Base-by-base conservation (phyloP, 2,113 vertebrate genomes). In the Candoia aspera region DNA sequence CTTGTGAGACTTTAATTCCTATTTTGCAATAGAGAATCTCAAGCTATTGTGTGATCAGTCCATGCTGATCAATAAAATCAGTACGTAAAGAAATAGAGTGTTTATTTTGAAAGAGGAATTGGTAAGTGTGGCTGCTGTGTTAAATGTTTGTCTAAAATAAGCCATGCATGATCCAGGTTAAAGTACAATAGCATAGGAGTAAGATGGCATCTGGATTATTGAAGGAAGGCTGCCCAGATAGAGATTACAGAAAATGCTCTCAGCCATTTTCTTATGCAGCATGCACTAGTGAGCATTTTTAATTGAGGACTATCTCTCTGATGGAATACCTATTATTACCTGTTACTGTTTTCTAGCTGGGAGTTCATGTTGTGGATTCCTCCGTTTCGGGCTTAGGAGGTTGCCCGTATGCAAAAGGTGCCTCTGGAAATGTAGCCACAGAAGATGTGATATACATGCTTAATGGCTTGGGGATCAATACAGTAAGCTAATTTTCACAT, bases 381-480 rank as follows among this genome's bases (percentile, higher is more conserved):
- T 98, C 99, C 5, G 99, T 99, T 60, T 98, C 99, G 3, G 99
- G 99, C 88, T 97, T 99, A 94, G 99, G 99, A 91, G 99, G 99
- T 10, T 99, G 98, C 96, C 99, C 99, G 23, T 99, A 99, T 62
- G 99, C 99, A 83, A 97, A 97, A 96, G 99, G 98, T 94, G 98
- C 99, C 90, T 99, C 98, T 95, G 99, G 99, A 94, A 99, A 99
- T 57, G 98, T 99, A 93, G 98, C 99, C 94, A 99, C 99, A 46
- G 99, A 99, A 94, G 99, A 99, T 95, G 97, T 99, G 92, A 93
- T 99, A 88, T 99, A 99, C 94, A 99, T 99, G 99, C 98, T 99
- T 73, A 97, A 98, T 60, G 99, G 99, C 93, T 97, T 99, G 95
- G 99, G 98, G 64, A 98, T 99, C 92, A 96, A 98, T 93, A 99